These are phyloP conservation scores for Onthophagus sagittarius DNA, from an alignment of 2,888 invertebrate species.

Conservation along the genomic window DNA sequence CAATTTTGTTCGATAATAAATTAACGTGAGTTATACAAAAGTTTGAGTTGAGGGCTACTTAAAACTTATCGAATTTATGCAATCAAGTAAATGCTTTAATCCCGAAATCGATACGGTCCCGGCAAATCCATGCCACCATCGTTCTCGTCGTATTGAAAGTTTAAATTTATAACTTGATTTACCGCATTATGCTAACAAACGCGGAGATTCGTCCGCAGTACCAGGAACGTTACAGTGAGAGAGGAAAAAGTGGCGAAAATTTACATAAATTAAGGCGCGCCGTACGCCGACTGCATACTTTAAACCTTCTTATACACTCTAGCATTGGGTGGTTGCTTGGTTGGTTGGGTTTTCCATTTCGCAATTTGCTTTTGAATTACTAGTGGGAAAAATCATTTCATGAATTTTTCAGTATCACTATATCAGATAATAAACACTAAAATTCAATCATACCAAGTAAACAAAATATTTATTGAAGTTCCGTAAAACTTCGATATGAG, in stretches of 20 bases:
- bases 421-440: neutral
- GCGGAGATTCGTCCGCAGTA: neutral
- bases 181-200: neutral
- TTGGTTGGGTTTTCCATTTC: neutral
- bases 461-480: no score
- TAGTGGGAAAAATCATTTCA: neutral
- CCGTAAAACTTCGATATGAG: no score
- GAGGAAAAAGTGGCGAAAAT: neutral
- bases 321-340: neutral
- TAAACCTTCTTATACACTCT: neutral
- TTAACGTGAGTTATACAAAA: neutral
- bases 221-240: neutral
- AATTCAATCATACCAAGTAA: no score
- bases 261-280: neutral
- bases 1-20: neutral
- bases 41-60: neutral
- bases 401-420: neutral
- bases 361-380: neutral
- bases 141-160: neutral
- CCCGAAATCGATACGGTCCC: neutral
- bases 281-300: neutral
- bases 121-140: neutral
- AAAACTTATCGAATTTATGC: neutral
- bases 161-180: neutral
- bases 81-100: neutral